These are phyloP conservation scores for Chaetogeoica ovagalla DNA, from an alignment of 2,888 invertebrate genomes.

Conservation along the genomic window DNA sequence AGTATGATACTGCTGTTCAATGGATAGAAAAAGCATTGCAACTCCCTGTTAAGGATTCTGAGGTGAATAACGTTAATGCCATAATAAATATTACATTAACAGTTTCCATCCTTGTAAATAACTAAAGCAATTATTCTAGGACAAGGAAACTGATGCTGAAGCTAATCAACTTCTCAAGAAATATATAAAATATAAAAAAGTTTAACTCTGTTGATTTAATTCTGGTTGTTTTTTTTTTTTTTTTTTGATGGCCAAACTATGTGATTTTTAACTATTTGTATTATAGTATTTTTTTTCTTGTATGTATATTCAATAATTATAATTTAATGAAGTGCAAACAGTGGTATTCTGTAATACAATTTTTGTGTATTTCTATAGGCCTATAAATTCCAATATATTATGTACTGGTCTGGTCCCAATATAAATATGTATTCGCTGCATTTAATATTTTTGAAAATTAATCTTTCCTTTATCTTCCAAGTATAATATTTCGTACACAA, in stretches of 20 bases:
- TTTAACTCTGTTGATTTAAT: conserved; percentile 15
- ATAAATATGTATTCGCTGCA: background rate
- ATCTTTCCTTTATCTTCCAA: background rate
- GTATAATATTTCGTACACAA: background rate
- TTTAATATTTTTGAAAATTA: background rate
- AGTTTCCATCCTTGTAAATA: background rate
- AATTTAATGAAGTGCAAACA: conserved; percentile 17
- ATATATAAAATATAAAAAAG: conserved; percentile 55
- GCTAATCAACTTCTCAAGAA: conserved; percentile 55
- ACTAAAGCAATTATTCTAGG: conserved; percentile 54
- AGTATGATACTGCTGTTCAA: conserved; percentile 62
- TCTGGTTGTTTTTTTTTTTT: too few species aligned
- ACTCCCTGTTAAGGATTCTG: conserved; percentile 55
- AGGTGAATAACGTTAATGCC: conserved; percentile 54
- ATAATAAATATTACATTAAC: background rate
- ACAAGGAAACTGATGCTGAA: conserved; percentile 55
- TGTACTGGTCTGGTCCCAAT: background rate
- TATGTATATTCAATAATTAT: background rate
- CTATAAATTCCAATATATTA: conserved; percentile 2
- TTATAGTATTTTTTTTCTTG: background rate
- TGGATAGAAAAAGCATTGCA: conserved; percentile 61
- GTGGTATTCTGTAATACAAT: background rate
- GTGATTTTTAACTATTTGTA: conserved; percentile 11
- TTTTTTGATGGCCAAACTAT: conserved; percentile 21
- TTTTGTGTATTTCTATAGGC: background rate